Base-by-base conservation (phyloP, 2,113 vertebrate species). In the Rhinogobius similis region DNA sequence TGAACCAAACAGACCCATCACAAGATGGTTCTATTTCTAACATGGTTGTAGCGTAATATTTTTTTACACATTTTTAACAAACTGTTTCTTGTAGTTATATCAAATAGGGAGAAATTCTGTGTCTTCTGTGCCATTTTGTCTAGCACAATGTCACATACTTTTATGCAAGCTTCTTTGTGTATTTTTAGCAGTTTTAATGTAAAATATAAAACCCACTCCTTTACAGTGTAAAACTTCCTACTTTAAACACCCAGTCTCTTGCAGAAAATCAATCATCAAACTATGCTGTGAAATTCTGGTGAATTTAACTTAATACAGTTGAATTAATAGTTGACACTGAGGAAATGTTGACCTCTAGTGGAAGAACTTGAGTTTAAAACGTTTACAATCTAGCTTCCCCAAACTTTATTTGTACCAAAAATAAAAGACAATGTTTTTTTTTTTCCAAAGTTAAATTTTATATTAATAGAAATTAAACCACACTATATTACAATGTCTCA, bases 371-470 rank as follows among this genome's bases (percentile, higher is more conserved):
- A 50, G 13, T 32, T 59, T 5, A 46, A 46, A 18, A 5, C 7
- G 4, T 20, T 23, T 52, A 2, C 20, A n/a, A 50, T 50, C n/a
- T 5, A n/a, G 7, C 20, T 44, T 8, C 18, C 20, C 5, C 0
- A 39, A 68, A 65, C 52, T 26, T 59, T 44, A n/a, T 52, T 23
- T 52, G 21, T 23, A 53, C 9, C 1, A 53, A 53, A 69, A 59
- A 58, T 12, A 79, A 68, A 76, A 65, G 62, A 24, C 10, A 82
- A 26, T 5, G 48, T 79, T 88, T 87, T 89, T 82, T 90, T 89
- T 89, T 91, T 89, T 89, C 87, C 87, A 91, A 89, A 89, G 87
- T 88, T 88, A 90, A 71, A 87, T 67, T 91, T 88, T 87, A 86
- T 90, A 81, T 88, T 81, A 91, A 79, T 84, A 87, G 75, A 82